A percentile compares a stretch with the other conserved stretches of the same genome.
phyloP scores from a whole-genome alignment of 2,797 vertebrate species.

The Podarcis siculus region DNA sequence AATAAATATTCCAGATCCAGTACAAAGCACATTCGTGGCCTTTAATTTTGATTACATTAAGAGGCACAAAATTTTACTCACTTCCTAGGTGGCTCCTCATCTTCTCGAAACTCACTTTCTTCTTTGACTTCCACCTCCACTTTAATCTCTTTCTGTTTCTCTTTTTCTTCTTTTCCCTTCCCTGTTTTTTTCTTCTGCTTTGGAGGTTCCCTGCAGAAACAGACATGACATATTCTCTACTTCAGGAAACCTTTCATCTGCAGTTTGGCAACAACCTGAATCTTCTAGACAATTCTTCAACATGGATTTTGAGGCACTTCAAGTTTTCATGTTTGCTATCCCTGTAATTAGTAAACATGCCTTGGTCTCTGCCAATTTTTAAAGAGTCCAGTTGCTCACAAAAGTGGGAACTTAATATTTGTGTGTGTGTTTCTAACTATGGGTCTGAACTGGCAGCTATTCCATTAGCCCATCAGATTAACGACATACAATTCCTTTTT shows the following conservation, averaged over 20 bases:
- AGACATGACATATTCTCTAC: conserved; percentile 12
- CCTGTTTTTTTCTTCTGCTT: conserved; percentile 88
- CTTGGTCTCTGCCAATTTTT: background rate
- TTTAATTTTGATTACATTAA: background rate
- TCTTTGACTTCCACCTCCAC: conserved; percentile 90
- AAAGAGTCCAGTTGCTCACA: background rate
- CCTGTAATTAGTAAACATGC: conserved; percentile 10
- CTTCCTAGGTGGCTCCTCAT: conserved; percentile 93
- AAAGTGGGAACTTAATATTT: background rate
- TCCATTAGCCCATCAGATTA: background rate
- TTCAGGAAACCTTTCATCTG: background rate
- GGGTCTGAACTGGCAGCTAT: background rate
- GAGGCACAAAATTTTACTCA: conserved; percentile 74
- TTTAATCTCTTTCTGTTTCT: conserved; percentile 84
- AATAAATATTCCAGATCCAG: conserved; percentile 16
- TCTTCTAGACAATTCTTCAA: background rate
- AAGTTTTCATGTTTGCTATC: background rate
- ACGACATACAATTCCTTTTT: background rate
- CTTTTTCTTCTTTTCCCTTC: conserved; percentile 86
- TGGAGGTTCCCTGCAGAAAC: conserved; percentile 82
- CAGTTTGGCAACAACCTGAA: background rate
- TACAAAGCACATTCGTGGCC: conserved; percentile 1
- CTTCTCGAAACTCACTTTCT: conserved; percentile 87
- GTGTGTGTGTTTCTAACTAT: too few species aligned
- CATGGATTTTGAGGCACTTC: background rate